Evolutionary conservation across 2,113 vertebrate species (phyloP).

Genomic region (Caloenas nicobarica): DNA sequence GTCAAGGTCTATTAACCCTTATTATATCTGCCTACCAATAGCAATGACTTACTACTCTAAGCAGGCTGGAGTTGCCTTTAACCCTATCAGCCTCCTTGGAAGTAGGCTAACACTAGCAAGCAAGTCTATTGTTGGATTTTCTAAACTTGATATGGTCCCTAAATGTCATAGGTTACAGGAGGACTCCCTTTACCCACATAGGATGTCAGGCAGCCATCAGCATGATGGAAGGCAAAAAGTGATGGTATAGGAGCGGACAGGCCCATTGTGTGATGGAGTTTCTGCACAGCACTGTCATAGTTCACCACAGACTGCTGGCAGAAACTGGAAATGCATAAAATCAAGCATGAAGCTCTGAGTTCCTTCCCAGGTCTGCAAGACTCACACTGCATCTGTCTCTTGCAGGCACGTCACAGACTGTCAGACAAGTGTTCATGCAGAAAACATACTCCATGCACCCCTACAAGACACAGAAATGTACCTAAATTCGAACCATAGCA

Average conservation of each 20-base stretch:
- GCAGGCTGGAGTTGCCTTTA: not conserved
- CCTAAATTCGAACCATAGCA: not conserved
- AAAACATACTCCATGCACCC: not conserved
- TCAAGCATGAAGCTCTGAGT: not conserved
- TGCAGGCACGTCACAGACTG: not conserved
- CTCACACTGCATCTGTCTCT: not conserved
- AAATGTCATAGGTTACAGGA: not conserved
- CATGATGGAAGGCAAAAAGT: not conserved
- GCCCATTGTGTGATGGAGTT: not conserved
- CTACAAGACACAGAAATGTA: not conserved
- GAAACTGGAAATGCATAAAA: not conserved
- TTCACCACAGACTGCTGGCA: not conserved
- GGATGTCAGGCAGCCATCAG: not conserved
- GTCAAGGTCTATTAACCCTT: not conserved
- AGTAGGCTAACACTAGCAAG: not conserved
- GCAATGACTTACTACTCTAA: not conserved
- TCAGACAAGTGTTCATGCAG: not conserved
- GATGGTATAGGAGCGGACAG: not conserved
- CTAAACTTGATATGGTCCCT: not conserved
- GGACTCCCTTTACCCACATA: not conserved
- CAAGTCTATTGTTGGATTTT: not conserved
- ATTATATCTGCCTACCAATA: not conserved
- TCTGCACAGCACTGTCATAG: not conserved
- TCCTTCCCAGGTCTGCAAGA: not conserved
- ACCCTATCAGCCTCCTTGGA: not conserved